phyloP scores from a whole-genome alignment of 2,797 vertebrate genomes.

The Alca torda region DNA sequence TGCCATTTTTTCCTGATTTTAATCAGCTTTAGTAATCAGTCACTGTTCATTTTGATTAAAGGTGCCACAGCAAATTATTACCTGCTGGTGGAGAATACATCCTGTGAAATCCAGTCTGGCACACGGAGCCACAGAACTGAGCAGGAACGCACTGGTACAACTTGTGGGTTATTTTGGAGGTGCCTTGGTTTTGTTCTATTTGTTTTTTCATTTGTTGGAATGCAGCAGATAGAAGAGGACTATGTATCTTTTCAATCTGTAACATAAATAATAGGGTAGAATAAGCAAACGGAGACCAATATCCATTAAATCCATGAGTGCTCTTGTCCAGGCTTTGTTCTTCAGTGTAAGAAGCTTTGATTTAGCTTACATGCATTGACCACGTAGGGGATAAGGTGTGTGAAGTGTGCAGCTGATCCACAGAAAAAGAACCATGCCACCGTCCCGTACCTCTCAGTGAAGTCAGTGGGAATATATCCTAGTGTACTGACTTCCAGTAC shows the following conservation, averaged over 20 bases:
- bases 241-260: conserved; percentile 84
- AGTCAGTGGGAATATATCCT: neutral
- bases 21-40: neutral
- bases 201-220: conserved; percentile 76
- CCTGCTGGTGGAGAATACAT: conserved; percentile 78
- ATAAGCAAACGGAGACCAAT: neutral
- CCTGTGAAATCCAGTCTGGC: conserved; percentile 84
- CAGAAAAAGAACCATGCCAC: neutral
- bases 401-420: neutral
- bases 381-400: neutral
- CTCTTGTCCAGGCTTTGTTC: neutral
- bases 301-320: neutral
- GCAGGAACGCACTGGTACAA: conserved; percentile 83
- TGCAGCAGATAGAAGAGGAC: conserved; percentile 66
- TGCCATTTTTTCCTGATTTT: neutral
- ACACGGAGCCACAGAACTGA: conserved; percentile 81
- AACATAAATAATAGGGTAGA: neutral
- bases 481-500: neutral
- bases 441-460: neutral
- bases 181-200: neutral
- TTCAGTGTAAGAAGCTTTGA: neutral
- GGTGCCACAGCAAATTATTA: conserved; percentile 61
- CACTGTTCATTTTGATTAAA: neutral
- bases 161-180: neutral
- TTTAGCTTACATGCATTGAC: neutral